These are phyloP conservation scores for Bolinopsis microptera DNA, from an alignment of 37 sponge, comb jelly and placozoan genomes.

Conservation along the genomic window DNA sequence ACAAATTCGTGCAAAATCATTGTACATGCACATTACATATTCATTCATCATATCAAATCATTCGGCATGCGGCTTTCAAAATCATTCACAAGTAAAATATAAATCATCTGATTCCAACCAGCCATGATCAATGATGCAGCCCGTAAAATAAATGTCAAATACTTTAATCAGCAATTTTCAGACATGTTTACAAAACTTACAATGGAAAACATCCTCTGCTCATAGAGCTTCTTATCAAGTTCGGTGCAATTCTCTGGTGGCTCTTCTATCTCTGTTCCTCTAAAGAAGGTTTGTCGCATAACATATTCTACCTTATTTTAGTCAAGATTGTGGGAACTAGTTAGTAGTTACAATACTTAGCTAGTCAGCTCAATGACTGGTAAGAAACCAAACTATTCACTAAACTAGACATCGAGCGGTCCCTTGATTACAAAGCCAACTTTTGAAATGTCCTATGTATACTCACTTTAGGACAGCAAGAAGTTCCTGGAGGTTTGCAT, in stretches of 20 bases:
- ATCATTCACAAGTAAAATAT: neutral
- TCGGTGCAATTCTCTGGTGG: neutral
- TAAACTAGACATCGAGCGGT: too few relatives aligned
- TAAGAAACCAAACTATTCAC: too few relatives aligned
- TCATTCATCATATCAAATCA: neutral
- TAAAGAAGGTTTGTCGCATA: too few relatives aligned
- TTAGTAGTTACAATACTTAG: too few relatives aligned
- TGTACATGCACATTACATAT: neutral
- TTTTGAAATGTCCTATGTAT: neutral
- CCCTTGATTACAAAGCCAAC: slow-evolving; percentile 5
- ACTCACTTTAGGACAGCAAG: neutral
- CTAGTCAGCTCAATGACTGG: too few relatives aligned
- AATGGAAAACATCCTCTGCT: neutral
- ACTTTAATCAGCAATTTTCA: neutral
- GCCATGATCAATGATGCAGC: too few relatives aligned
- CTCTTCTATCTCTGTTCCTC: neutral
- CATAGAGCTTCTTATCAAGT: neutral
- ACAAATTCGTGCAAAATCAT: neutral
- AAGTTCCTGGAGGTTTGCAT: neutral
- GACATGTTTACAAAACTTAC: neutral
- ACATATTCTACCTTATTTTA: too few relatives aligned
- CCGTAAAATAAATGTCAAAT: too few relatives aligned
- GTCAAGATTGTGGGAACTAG: neutral
- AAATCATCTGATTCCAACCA: too few relatives aligned
- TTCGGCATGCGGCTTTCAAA: neutral